Evolutionary conservation across 1,140 invertebrate species (phyloP).

Genomic region (Meteorus sp.): DNA sequence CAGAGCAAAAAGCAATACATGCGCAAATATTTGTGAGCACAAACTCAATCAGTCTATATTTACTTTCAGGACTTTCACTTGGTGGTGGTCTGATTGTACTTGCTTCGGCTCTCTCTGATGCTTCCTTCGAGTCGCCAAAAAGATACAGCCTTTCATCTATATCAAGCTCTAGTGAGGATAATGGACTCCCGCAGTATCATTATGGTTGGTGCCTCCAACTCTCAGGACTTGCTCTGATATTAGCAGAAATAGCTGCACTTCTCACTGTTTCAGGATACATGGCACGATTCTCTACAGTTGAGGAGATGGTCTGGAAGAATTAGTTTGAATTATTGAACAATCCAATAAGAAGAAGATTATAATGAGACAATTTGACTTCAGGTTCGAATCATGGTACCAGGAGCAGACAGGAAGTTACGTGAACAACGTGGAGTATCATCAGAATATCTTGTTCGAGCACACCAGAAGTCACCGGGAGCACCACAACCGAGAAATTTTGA

Average conservation of each 20-base stretch:
- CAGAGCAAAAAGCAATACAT: too few species aligned
- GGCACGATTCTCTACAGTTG: conserved; percentile 65
- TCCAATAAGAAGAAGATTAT: neutral
- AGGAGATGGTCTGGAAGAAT: conserved; percentile 64
- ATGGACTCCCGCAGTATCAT: conserved; percentile 61
- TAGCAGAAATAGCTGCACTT: conserved; percentile 68
- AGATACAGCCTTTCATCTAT: conserved; percentile 53
- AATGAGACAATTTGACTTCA: neutral
- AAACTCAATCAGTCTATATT: neutral
- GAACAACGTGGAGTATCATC: conserved; percentile 59
- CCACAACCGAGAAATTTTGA: conserved; percentile 46
- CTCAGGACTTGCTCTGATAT: conserved; percentile 67
- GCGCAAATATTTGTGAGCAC: too few species aligned
- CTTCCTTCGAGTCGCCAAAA: conserved; percentile 59
- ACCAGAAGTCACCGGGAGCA: conserved; percentile 54
- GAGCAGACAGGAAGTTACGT: conserved; percentile 63
- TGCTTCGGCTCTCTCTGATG: conserved; percentile 66
- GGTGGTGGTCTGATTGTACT: conserved; percentile 67
- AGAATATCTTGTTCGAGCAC: conserved; percentile 53
- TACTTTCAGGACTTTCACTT: conserved; percentile 64
- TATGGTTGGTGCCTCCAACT: conserved; percentile 76
- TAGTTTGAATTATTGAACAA: too few species aligned
- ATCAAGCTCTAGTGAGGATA: conserved; percentile 45
- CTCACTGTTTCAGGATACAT: conserved; percentile 68
- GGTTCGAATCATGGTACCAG: conserved; percentile 67